These are phyloP conservation scores for Lepilemur ruficaudatus DNA, from an alignment of 2,797 vertebrate genomes.

Conservation along the genomic window DNA sequence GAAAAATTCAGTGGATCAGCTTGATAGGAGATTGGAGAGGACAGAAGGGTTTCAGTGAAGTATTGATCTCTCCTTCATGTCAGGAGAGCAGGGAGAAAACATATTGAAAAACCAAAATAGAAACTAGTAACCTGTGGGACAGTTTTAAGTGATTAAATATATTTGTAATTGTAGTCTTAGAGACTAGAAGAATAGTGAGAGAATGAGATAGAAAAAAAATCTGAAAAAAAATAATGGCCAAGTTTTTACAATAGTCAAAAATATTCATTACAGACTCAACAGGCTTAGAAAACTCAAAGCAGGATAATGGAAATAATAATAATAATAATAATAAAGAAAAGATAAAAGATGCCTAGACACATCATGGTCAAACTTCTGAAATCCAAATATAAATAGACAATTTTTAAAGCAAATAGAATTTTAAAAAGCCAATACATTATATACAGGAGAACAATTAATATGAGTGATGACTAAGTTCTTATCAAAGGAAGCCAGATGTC, in stretches of 20 bases:
- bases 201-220: background rate
- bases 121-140: background rate
- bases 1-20: background rate
- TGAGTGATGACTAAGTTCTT: conserved; percentile 1
- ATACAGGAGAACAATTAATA: background rate
- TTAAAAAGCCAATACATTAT: background rate
- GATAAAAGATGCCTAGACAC: background rate
- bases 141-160: background rate
- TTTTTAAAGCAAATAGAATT: background rate
- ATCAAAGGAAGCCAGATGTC: background rate
- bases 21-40: background rate
- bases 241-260: background rate
- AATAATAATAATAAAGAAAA: no score
- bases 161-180: background rate
- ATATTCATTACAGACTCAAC: background rate
- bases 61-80: no score
- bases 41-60: background rate
- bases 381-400: conserved; percentile 6
- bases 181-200: background rate
- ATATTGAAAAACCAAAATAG: background rate
- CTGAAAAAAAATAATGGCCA: background rate
- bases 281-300: conserved; percentile 8
- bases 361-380: background rate
- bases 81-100: background rate
- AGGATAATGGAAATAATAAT: background rate